Conservation (phyloP, 2,888 invertebrate genomes). For the Ennomos quercinarius region DNA sequence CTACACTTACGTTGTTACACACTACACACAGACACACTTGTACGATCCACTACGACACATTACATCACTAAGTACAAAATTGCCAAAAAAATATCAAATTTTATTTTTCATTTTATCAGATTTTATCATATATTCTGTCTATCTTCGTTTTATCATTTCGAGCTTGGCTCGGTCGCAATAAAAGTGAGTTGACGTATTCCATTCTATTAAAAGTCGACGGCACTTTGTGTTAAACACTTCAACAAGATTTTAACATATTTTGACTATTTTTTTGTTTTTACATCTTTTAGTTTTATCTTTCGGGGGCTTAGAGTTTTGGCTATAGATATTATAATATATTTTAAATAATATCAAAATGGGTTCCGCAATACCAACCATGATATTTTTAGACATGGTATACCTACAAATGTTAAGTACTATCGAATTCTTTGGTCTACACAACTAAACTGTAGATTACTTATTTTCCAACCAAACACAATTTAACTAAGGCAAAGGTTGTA, state of each 20-base stretch:
- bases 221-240: constrained; percentile 59
- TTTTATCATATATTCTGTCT: constrained; percentile 44
- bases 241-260: constrained; percentile 49
- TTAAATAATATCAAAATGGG: constrained; percentile 30
- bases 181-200: constrained; percentile 57
- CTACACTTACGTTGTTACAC: constrained; percentile 36
- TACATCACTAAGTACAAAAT: constrained; percentile 82
- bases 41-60: constrained; percentile 49
- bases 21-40: constrained; percentile 52
- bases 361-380: constrained; percentile 38
- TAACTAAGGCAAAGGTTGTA: constrained; percentile 43
- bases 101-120: constrained; percentile 51
- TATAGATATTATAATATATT: constrained; percentile 33
- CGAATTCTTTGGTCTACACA: constrained; percentile 16
- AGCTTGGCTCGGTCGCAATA: constrained; percentile 60
- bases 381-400: constrained; percentile 40
- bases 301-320: constrained; percentile 45
- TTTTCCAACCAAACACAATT: constrained; percentile 55
- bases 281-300: constrained; percentile 40
- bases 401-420: constrained; percentile 8
- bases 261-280: constrained; percentile 41
- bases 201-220: constrained; percentile 49
- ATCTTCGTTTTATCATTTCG: constrained; percentile 45
- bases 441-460: constrained; percentile 71
- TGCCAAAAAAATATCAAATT: constrained; percentile 75